Evolutionary conservation across 2,797 vertebrate genomes (phyloP).

Genomic region (Coregonus sp.): DNA sequence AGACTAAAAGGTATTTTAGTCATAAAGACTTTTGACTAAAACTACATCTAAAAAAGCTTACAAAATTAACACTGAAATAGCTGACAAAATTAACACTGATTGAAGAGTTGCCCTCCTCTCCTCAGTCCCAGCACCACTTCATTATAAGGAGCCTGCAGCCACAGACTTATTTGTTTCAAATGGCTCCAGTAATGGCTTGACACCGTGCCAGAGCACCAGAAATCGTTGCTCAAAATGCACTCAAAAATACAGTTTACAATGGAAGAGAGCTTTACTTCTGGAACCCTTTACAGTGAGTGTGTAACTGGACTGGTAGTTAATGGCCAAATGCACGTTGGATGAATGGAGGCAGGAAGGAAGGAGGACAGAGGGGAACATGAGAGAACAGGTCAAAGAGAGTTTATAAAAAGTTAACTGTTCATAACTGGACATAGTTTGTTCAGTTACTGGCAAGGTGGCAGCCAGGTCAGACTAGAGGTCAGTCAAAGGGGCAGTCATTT

Average conservation of each 20-base stretch:
- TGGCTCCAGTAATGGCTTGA: constrained; percentile 47
- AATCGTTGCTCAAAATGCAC: constrained; percentile 51
- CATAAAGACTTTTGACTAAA: no score
- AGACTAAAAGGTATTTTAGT: no score
- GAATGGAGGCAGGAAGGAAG: neutral
- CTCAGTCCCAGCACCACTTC: constrained; percentile 37
- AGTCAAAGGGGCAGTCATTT: neutral
- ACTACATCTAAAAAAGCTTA: no score
- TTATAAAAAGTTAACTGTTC: no score
- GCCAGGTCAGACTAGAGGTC: neutral
- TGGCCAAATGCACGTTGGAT: constrained; percentile 17
- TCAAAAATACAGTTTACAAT: constrained; percentile 34
- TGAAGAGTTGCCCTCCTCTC: neutral
- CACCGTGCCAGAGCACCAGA: constrained; percentile 48
- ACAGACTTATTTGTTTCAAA: constrained; percentile 49
- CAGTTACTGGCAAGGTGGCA: neutral
- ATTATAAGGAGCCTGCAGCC: constrained; percentile 52
- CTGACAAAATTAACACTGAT: no score
- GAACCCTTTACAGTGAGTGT: constrained; percentile 5
- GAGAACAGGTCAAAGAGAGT: neutral
- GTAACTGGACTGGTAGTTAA: neutral
- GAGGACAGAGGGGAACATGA: constrained; percentile 6
- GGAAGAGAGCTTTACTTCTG: constrained; percentile 24
- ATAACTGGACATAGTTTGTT: no score
- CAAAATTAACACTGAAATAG: no score